Evolutionary conservation across 2,888 invertebrate species (phyloP), one percentile per base, ranked within the genome.

Genomic region (Rhingia rostrata): DNA sequence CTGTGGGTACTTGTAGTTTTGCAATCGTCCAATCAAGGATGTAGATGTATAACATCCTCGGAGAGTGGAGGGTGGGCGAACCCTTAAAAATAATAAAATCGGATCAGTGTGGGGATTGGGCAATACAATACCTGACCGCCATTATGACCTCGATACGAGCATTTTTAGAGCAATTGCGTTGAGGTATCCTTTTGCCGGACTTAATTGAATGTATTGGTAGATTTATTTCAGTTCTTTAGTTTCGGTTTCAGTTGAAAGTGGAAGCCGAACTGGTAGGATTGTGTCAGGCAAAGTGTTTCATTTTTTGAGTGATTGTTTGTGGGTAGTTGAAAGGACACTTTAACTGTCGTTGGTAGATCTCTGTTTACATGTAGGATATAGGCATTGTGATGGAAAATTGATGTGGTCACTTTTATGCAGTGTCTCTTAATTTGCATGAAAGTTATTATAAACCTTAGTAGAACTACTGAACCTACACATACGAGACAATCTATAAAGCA

Each of bases 121-220:
- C 61, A 47, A 47, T 63, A 56, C 14, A 12, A 45, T 58, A 60
- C 58, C 70, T 70, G 49, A 33, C 41, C 41, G 12, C 51, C 41
- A 41, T 33, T 60, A 49, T 69, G 39, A 70, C 49, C 58, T 30
- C 30, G 56, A 56, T 37, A 22, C 22, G 32, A 56, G 14, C 10
- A 45, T 43, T n/a, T 43, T 67, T 2, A 12, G 30, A 54, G 45
- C 45, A 67, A 47, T 67, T 56, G 37, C 37, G n/a, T 35, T 12
- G 12, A 6, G 9, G 6, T 39, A 22, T 22, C 22, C 22, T 22
- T 58, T 39, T 39, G 35, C n/a, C 49, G 12, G 56, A 58, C 58
- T 54, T 39, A 12, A 58, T n/a, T 69, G 45, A 9, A 30, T 37
- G 7, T 43, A 22, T n/a, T 2, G 43, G 47, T 7, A 56, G 47